A percentile compares a stretch with the other conserved stretches of the same genome.
phyloP scores from a whole-genome alignment of 1,140 invertebrate genomes.

The Calliphora vicina region DNA sequence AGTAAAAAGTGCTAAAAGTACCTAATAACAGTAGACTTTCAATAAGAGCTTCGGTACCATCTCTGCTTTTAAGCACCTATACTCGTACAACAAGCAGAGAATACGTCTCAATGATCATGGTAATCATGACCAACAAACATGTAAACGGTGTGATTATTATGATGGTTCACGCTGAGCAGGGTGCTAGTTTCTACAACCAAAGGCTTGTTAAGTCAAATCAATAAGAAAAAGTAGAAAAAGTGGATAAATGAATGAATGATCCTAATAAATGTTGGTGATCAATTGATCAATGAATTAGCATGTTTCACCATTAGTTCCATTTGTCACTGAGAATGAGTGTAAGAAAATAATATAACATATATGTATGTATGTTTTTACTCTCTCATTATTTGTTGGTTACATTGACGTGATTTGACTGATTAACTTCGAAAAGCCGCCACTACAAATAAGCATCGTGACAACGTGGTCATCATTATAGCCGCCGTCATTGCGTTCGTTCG shows the following conservation, averaged over 20 bases:
- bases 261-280: neutral
- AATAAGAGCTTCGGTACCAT: too few relatives aligned
- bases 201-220: too few relatives aligned
- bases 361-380: neutral
- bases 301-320: too few relatives aligned
- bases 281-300: conserved; percentile 12
- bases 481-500: neutral
- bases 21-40: too few relatives aligned
- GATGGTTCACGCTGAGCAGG: neutral
- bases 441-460: conserved; percentile 31
- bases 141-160: neutral
- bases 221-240: too few relatives aligned
- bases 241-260: neutral
- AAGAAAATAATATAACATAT: neutral
- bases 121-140: neutral
- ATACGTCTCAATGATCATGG: neutral
- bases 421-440: conserved; percentile 12
- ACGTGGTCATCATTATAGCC: neutral
- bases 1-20: too few relatives aligned
- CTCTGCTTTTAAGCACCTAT: too few relatives aligned
- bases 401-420: conserved; percentile 34
- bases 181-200: too few relatives aligned
- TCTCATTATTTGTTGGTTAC: neutral
- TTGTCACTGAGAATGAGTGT: neutral
- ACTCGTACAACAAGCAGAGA: too few relatives aligned